Percentiles rank a stretch among this genome's conserved stretches.
Evolutionary conservation across 2,888 invertebrate species (phyloP).

Genomic region (Acanthacorydalis orientalis): DNA sequence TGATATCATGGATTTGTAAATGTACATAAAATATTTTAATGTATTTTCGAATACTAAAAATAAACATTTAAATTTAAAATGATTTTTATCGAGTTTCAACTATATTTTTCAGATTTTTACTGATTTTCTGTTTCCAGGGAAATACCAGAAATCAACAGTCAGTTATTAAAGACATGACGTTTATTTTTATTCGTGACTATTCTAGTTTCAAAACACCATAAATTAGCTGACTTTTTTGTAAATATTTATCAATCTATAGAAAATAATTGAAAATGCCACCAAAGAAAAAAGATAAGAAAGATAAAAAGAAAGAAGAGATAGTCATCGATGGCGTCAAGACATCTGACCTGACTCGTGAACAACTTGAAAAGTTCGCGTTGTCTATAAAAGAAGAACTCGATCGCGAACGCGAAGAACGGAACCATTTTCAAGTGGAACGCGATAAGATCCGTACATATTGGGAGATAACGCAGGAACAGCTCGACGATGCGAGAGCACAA

Average conservation of each 20-base stretch:
- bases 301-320: background rate
- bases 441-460: slow-evolving; percentile 90
- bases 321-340: slow-evolving; percentile 83
- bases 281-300: slow-evolving; percentile 1
- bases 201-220: too few relatives aligned
- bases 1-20: too few relatives aligned
- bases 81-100: too few relatives aligned
- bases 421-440: slow-evolving; percentile 87
- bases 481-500: slow-evolving; percentile 67
- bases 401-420: slow-evolving; percentile 85
- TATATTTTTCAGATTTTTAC: too few relatives aligned
- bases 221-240: too few relatives aligned
- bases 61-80: too few relatives aligned
- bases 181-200: too few relatives aligned
- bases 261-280: background rate
- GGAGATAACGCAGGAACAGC: slow-evolving; percentile 83
- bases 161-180: too few relatives aligned
- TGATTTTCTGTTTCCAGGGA: too few relatives aligned
- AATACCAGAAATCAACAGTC: too few relatives aligned
- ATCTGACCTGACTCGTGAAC: slow-evolving; percentile 81
- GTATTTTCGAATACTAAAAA: too few relatives aligned
- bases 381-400: slow-evolving; percentile 82
- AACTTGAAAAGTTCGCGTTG: slow-evolving; percentile 76
- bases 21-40: too few relatives aligned
- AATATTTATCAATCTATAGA: background rate